Conservation (phyloP, 2,888 invertebrate genomes). For the Oscheius myriophilus region DNA sequence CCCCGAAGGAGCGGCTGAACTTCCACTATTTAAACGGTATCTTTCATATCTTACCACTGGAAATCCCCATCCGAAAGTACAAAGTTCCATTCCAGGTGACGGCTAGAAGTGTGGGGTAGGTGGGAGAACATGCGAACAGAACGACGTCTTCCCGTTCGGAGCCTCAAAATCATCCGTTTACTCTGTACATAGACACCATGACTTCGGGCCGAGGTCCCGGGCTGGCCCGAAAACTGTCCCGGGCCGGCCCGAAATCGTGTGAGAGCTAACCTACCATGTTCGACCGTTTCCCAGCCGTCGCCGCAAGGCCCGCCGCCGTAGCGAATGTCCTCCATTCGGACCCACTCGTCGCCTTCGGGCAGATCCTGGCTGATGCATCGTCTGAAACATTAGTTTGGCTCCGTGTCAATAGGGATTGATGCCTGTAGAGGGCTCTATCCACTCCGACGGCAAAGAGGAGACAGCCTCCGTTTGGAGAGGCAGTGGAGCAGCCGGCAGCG, state of each 20-base stretch:
- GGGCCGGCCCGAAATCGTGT: no score
- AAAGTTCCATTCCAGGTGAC: constrained; percentile 50
- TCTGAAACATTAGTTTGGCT: constrained; percentile 1
- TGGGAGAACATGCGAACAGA: constrained; percentile 33
- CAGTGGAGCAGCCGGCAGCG: constrained; percentile 36
- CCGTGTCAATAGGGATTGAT: not conserved
- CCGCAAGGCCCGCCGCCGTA: not conserved
- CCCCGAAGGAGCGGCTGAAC: constrained; percentile 21
- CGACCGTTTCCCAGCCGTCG: not conserved
- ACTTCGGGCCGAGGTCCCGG: no score
- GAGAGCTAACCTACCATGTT: no score
- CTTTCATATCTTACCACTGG: not conserved
- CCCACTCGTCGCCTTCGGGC: constrained; percentile 13
- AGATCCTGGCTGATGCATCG: constrained; percentile 2
- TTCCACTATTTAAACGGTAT: not conserved
- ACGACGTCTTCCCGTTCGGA: constrained; percentile 42
- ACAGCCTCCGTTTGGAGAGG: constrained; percentile 30
- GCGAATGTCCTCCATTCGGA: constrained; percentile 8
- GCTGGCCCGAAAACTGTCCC: no score
- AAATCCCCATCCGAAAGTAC: constrained; percentile 36
- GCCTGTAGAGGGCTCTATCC: constrained; percentile 28
- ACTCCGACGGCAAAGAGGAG: constrained; percentile 40
- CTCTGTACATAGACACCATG: not conserved
- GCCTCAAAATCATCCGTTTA: not conserved
- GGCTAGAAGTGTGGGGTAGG: constrained; percentile 36